These are phyloP conservation scores for Lithophane socia DNA, from an alignment of 2,888 invertebrate genomes.

Conservation along the genomic window DNA sequence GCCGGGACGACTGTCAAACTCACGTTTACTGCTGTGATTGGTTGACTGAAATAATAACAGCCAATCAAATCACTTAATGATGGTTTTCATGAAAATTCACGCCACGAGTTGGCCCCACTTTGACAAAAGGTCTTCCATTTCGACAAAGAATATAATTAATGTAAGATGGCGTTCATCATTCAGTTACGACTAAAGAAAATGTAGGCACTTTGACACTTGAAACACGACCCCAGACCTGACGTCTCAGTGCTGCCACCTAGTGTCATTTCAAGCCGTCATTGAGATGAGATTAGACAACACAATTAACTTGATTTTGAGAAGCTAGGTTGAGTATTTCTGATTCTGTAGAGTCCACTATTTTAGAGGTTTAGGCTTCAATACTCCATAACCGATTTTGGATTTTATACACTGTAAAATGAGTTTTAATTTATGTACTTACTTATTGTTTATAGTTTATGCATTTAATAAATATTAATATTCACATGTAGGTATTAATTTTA, in stretches of 20 bases:
- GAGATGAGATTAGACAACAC: neutral
- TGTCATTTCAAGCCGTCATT: too few species aligned
- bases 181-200: too few species aligned
- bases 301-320: neutral
- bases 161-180: too few species aligned
- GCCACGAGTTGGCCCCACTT: too few species aligned
- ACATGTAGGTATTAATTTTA: neutral
- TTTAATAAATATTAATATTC: slow-evolving; percentile 7
- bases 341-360: slow-evolving; percentile 1
- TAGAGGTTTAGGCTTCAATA: neutral
- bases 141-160: too few species aligned
- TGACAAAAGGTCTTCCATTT: too few species aligned
- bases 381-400: neutral
- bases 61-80: neutral
- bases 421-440: neutral
- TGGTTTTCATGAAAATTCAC: too few species aligned
- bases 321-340: too few species aligned
- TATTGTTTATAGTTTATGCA: neutral
- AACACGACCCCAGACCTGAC: too few species aligned
- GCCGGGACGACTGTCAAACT: neutral
- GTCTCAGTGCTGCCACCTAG: too few species aligned
- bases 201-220: too few species aligned
- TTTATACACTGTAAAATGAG: slow-evolving; percentile 13
- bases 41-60: neutral
- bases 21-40: neutral